Conservation (phyloP, 2,797 vertebrate species). For the Ambastaia sidthimunki region DNA sequence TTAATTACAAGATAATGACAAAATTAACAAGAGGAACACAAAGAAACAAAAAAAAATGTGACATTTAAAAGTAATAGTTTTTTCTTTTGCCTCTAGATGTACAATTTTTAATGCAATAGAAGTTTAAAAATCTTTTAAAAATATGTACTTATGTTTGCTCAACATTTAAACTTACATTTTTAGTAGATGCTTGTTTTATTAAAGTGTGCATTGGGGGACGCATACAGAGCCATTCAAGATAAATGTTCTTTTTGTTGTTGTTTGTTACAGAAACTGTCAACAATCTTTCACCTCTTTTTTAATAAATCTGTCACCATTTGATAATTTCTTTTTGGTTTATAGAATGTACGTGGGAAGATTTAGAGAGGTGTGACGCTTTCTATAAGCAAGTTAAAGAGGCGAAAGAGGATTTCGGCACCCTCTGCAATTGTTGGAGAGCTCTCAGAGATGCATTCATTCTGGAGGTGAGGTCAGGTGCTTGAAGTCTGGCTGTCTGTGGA, state of each 20-base stretch:
- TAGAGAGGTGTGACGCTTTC: too few relatives aligned
- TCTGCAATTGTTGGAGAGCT: constrained; percentile 40
- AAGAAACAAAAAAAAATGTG: too few relatives aligned
- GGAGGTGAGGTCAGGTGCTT: constrained; percentile 41
- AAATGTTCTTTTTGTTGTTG: too few relatives aligned
- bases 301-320: constrained; percentile 26
- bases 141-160: not conserved
- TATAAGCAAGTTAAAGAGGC: constrained; percentile 5
- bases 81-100: too few relatives aligned
- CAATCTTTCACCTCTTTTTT: not conserved
- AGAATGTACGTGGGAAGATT: too few relatives aligned
- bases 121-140: not conserved
- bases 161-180: too few relatives aligned
- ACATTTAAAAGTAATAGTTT: too few relatives aligned
- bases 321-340: constrained; percentile 5
- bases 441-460: constrained; percentile 55
- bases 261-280: constrained; percentile 3
- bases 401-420: constrained; percentile 24
- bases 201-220: not conserved
- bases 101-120: not conserved
- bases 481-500: constrained; percentile 46
- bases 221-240: constrained; percentile 22
- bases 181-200: not conserved
- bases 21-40: too few relatives aligned
- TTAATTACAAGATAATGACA: too few relatives aligned